Evolutionary conservation across 2,797 vertebrate species (phyloP), one percentile per base, ranked within the genome.

Genomic region (Sebastes miniatus): DNA sequence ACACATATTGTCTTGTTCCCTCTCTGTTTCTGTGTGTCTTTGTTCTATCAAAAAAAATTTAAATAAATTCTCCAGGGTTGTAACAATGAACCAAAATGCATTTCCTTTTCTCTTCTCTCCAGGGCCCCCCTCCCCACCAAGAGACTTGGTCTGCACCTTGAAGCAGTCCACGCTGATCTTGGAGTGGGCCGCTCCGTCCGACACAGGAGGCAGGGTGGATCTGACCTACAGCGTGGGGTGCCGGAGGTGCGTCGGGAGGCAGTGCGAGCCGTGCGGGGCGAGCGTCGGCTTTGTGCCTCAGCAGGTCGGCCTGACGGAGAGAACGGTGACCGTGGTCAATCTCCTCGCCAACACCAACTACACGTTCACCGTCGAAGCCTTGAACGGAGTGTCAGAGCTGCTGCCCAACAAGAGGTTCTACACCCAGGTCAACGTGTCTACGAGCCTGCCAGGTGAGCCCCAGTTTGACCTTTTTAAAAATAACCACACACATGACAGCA

Each of bases 121-220:
- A 99, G 98, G 97, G 1, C 97, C 98, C 0, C 98, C 98, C 0
- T 98, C 98, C 0, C 97, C 97, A 0, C 98, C 98, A 0, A 91
- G 95, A 81, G 95, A 97, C 89, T 89, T 99, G 92, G 92, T 96
- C 43, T 98, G 97, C 95, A 96, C 96, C 76, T 92, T 98, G 62
- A 97, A 96, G 76, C 97, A 97, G 92, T 97, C 97, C 0, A 97
- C 97, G 0, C 91, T 98, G 85, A 93, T 97, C 78, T 93, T 99
- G 89, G 93, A 97, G 77, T 99, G 98, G 98, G 95, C 93, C 0
- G 92, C 96, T 0, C 98, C 98, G 0, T 93, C 95, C 0, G 97
- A 99, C 50, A 91, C 94, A 0, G 98, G 98, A 0, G 97, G 97
- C 76, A 91, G 98, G 5, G 95, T 92, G 0, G 98, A 98, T 82